Evolutionary conservation across 2,888 invertebrate genomes (phyloP), one percentile per base, ranked within the genome.

Genomic region (Molorchus minor): DNA sequence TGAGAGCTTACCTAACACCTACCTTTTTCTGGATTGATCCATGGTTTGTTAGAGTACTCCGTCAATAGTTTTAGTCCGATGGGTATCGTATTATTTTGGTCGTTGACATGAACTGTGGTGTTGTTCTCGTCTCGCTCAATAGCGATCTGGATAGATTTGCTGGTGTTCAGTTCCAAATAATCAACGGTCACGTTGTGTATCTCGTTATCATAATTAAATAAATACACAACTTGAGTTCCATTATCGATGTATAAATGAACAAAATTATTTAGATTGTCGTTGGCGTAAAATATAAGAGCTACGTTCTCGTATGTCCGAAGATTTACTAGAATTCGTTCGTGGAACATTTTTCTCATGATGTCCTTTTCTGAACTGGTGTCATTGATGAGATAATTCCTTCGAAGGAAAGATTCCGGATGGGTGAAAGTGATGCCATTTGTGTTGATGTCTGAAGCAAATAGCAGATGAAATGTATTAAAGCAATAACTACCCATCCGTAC

Each of bases 241-340:
- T 89, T 89, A 65, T 90, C 87, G 61, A 95, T 88, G 79, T 92
- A 93, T 20, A 96, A 81, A 79, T 96, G 96, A 47, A 95, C 89
- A 78, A 96, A 96, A 80, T 97, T 97, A 77, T 96, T 96, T 58
- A 93, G 83, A 78, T 96, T 91, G 79, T 97, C 96, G 76, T 96
- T 94, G 25, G 94, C 93, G 75, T 96, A 96, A 4, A 96, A 82
- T 13, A 96, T 88, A 70, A 96, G 80, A 0, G 94, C 89, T 67
- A 91, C 87, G 33, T 86, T 84, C 71, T 92, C 92, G 76, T 94
- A 94, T 0, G 96, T 96, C 70, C 96, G 85, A 60, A 97, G 83
- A 80, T 95, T 96, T 77, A 96, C 87, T n/a, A 95, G 83, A 55
- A 96, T 87, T 71, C 91, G 89, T 77, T 93, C 88, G 8, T 86